Percentiles rank a stretch among this genome's conserved stretches.
Evolutionary conservation across 2,888 invertebrate species (phyloP).

Genomic region (Cephus sareptanus): DNA sequence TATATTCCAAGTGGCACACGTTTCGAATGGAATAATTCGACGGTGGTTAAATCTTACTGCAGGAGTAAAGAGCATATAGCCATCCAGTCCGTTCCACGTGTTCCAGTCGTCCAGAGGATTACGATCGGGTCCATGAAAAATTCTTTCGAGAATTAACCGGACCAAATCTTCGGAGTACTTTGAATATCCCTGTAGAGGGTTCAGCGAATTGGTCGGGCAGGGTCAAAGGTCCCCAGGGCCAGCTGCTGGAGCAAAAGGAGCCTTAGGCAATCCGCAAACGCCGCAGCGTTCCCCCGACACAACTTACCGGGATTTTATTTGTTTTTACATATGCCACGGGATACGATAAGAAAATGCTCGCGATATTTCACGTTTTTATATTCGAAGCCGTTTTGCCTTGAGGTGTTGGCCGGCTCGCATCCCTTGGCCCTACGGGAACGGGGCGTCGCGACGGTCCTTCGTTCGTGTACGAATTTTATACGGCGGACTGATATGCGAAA

Average conservation of each 20-base stretch:
- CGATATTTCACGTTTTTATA: constrained; percentile 63
- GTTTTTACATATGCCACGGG: constrained; percentile 55
- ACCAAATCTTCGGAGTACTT: background rate
- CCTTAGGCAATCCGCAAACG: constrained; percentile 40
- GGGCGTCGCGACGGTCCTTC: constrained; percentile 3
- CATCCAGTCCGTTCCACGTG: background rate
- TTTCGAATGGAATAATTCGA: background rate
- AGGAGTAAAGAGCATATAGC: background rate
- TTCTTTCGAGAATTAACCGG: background rate
- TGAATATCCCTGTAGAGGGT: background rate
- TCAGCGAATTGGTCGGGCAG: background rate
- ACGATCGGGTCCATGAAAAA: background rate
- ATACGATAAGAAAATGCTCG: constrained; percentile 58
- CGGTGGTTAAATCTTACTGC: background rate
- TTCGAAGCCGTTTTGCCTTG: constrained; percentile 50
- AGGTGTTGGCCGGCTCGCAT: constrained; percentile 56
- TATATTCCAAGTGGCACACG: background rate
- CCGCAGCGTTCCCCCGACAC: constrained; percentile 49
- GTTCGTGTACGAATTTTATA: constrained; percentile 48
- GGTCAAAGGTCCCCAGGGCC: background rate
- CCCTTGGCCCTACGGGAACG: constrained; percentile 20
- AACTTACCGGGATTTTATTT: constrained; percentile 60
- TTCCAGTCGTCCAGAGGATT: background rate
- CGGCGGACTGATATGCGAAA: constrained; percentile 56
- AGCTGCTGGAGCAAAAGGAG: constrained; percentile 11